phyloP scores from a whole-genome alignment of 2,113 vertebrate genomes.

The Proteles cristata region DNA sequence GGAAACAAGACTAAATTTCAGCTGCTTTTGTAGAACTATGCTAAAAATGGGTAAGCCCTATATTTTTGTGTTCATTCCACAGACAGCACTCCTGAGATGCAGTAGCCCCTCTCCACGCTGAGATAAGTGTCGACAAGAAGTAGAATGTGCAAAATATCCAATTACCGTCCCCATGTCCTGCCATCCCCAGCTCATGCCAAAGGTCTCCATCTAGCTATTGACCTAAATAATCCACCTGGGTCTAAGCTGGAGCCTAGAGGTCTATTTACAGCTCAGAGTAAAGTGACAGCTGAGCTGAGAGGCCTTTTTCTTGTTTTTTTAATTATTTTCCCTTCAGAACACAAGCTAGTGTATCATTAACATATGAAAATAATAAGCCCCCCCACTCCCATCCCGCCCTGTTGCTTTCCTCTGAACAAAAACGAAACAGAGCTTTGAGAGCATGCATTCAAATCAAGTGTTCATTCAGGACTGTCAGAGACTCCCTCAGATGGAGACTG shows the following conservation, averaged over 20 bases:
- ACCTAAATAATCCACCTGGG: neutral
- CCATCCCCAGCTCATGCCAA: neutral
- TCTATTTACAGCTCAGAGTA: neutral
- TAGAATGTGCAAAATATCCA: neutral
- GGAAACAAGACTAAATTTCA: neutral
- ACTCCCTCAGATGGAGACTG: neutral
- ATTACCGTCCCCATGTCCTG: rapidly evolving
- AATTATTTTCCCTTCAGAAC: neutral
- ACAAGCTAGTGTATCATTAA: neutral
- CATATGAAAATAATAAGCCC: neutral
- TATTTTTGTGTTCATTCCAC: neutral
- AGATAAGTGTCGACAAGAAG: neutral
- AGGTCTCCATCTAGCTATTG: neutral
- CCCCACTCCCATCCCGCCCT: neutral
- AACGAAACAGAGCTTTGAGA: neutral
- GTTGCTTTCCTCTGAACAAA: neutral
- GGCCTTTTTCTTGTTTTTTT: neutral
- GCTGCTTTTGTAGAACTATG: neutral
- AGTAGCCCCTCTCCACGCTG: neutral
- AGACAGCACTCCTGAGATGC: neutral
- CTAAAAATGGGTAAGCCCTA: neutral
- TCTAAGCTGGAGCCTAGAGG: neutral
- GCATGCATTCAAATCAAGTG: neutral
- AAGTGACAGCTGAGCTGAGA: neutral
- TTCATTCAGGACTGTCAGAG: neutral